phyloP scores from a whole-genome alignment of 2,888 invertebrate genomes.

The Electrophaes corylata region DNA sequence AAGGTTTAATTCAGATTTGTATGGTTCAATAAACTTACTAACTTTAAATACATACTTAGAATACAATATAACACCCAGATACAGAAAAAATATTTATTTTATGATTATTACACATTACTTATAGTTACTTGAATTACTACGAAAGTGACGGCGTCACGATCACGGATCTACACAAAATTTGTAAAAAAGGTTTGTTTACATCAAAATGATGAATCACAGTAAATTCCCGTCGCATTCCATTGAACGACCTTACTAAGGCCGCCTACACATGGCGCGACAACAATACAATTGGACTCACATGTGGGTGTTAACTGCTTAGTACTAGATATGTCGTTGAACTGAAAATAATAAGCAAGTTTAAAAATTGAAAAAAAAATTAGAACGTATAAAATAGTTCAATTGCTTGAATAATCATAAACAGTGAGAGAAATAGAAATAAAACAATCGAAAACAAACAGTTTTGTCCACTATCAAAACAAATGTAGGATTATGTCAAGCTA shows the following conservation, averaged over 20 bases:
- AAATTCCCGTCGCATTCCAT: conserved; percentile 66
- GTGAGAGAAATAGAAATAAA: no score
- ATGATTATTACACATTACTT: no score
- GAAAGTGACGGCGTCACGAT: conserved; percentile 28
- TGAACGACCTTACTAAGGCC: conserved; percentile 59
- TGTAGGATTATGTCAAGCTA: no score
- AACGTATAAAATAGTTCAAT: no score
- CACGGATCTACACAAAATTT: conserved; percentile 66
- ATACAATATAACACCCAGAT: no score
- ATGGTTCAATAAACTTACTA: no score
- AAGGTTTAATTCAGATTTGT: no score
- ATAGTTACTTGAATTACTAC: conserved; percentile 3
- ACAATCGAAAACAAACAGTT: no score
- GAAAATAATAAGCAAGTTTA: not conserved
- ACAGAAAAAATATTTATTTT: no score
- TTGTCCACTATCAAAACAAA: no score
- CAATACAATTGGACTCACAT: conserved; percentile 2
- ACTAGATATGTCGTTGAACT: conserved; percentile 31
- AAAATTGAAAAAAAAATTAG: not conserved
- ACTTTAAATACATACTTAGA: no score
- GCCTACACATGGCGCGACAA: conserved; percentile 44
- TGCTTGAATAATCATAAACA: no score
- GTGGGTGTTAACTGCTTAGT: conserved; percentile 28
- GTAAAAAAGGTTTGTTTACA: conserved; percentile 72
- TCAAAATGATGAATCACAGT: conserved; percentile 71